These are phyloP conservation scores for Lutjanus campechanus DNA, from an alignment of 2,797 vertebrate species.

Conservation along the genomic window DNA sequence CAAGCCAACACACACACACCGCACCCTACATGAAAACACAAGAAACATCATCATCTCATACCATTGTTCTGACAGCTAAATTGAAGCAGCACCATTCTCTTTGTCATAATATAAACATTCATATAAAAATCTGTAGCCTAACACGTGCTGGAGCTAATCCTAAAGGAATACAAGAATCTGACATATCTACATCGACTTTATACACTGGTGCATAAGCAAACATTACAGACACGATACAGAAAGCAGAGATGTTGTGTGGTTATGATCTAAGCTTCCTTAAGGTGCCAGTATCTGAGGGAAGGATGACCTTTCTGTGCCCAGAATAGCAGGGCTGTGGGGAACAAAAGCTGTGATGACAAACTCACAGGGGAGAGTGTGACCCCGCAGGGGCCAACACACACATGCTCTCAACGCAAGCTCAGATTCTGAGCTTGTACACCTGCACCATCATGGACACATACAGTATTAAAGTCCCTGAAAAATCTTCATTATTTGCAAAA, in stretches of 20 bases:
- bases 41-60: neutral
- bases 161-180: neutral
- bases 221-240: neutral
- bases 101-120: neutral
- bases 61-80: conserved; percentile 1
- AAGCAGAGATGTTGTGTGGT: conserved; percentile 23
- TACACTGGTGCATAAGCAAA: neutral
- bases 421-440: conserved; percentile 9
- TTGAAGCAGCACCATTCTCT: neutral
- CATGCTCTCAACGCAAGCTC: conserved; percentile 28
- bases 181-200: conserved; percentile 1
- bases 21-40: neutral
- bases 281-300: conserved; percentile 48
- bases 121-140: neutral
- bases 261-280: conserved; percentile 58
- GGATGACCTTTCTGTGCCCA: conserved; percentile 69
- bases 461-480: neutral
- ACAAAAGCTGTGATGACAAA: conserved; percentile 69
- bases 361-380: conserved; percentile 57
- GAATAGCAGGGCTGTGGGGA: conserved; percentile 72
- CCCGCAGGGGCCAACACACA: conserved; percentile 41
- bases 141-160: neutral
- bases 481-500: neutral
- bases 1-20: neutral
- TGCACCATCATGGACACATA: neutral